A percentile compares a stretch with the other conserved stretches of the same genome.
phyloP scores from a whole-genome alignment of 1,140 invertebrate genomes.

The Leptonema lineaticorne region DNA sequence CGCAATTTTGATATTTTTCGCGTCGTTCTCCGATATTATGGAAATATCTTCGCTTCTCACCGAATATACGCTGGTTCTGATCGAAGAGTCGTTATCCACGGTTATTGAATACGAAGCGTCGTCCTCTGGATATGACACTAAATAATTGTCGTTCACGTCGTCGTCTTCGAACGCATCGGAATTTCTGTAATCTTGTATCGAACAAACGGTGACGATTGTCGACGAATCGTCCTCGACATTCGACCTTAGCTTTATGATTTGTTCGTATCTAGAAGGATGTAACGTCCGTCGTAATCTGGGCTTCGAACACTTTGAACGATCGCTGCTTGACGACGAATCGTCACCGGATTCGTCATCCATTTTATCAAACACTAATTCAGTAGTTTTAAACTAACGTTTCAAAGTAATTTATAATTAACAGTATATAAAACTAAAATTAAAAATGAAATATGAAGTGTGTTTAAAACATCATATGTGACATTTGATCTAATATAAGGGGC shows the following conservation, averaged over 20 bases:
- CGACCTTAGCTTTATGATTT: constrained; percentile 32
- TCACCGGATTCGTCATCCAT: too few species aligned
- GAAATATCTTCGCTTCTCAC: constrained; percentile 34
- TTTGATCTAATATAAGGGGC: too few species aligned
- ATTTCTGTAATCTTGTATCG: constrained; percentile 37
- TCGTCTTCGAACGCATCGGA: constrained; percentile 31
- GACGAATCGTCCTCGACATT: constrained; percentile 32
- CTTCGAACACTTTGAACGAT: background rate
- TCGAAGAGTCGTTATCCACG: background rate
- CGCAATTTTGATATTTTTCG: constrained; percentile 27
- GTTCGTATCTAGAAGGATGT: constrained; percentile 35
- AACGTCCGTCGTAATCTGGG: constrained; percentile 29
- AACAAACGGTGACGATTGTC: constrained; percentile 34
- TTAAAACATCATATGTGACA: too few species aligned
- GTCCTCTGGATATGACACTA: constrained; percentile 38
- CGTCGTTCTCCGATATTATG: constrained; percentile 27
- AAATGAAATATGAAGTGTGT: too few species aligned
- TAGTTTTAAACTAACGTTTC: too few species aligned
- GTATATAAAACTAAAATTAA: too few species aligned
- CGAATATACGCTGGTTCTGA: constrained; percentile 33
- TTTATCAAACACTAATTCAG: too few species aligned
- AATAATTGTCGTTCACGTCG: constrained; percentile 28
- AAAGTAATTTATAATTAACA: too few species aligned
- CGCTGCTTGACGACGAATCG: constrained; percentile 32
- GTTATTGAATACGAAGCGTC: constrained; percentile 29